These are phyloP conservation scores for Melanargia galathea DNA, from an alignment of 2,888 invertebrate genomes.

Conservation along the genomic window DNA sequence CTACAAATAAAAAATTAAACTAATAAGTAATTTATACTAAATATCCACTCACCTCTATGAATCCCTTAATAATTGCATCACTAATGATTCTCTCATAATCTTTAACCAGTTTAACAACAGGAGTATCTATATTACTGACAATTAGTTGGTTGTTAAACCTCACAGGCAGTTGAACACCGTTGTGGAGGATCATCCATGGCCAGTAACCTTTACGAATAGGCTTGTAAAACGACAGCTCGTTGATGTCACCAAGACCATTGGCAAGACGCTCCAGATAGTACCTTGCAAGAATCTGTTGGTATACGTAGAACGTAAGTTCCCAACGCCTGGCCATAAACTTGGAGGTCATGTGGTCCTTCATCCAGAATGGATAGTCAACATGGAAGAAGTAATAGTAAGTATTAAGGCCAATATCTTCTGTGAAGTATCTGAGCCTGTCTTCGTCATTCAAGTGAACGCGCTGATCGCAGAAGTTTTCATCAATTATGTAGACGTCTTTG, in stretches of 20 bases:
- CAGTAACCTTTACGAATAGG: slow-evolving; percentile 78
- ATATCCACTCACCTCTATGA: slow-evolving; percentile 63
- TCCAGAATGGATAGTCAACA: slow-evolving; percentile 84
- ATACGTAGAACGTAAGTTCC: slow-evolving; percentile 82
- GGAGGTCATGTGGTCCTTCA: slow-evolving; percentile 72
- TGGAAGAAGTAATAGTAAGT: slow-evolving; percentile 84
- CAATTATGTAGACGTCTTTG: slow-evolving; percentile 82
- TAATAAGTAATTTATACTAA: not conserved
- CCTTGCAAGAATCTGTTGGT: slow-evolving; percentile 86
- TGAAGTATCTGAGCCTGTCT: slow-evolving; percentile 84
- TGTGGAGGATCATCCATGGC: slow-evolving; percentile 80
- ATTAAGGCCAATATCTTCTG: slow-evolving; percentile 85
- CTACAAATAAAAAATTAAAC: not conserved
- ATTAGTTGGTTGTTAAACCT: slow-evolving; percentile 73
- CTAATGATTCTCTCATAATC: slow-evolving; percentile 80
- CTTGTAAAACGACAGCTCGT: slow-evolving; percentile 71
- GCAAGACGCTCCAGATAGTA: slow-evolving; percentile 80
- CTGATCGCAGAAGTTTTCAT: slow-evolving; percentile 84
- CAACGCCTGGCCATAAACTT: slow-evolving; percentile 69
- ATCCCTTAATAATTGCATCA: slow-evolving; percentile 82
- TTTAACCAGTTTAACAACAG: slow-evolving; percentile 61
- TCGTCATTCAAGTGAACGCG: slow-evolving; percentile 79
- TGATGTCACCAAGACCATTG: slow-evolving; percentile 71
- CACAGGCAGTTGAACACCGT: slow-evolving; percentile 79
- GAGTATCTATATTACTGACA: slow-evolving; percentile 56